A percentile compares a stretch with the other conserved stretches of the same genome.
Conservation (phyloP, 2,797 vertebrate genomes). For the Calcarius lapponicus region DNA sequence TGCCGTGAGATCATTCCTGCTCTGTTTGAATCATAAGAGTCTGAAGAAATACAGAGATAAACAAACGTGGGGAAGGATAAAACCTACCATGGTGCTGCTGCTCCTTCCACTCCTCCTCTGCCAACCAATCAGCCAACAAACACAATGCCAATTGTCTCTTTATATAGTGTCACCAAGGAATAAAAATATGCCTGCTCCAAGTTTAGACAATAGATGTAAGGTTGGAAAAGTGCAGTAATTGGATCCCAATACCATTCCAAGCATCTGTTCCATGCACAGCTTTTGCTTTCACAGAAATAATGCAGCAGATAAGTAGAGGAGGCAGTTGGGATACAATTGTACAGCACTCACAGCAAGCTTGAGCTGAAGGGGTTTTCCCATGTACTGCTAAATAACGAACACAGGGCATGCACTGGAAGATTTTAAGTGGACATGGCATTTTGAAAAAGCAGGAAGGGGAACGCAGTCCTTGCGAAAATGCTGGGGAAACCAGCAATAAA, state of each 20-base stretch:
- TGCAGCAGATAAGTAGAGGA: slow-evolving; percentile 52
- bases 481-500: not conserved
- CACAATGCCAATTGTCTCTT: slow-evolving; percentile 69
- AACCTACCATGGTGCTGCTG: slow-evolving; percentile 72
- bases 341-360: not conserved
- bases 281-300: slow-evolving; percentile 63
- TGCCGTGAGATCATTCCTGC: not conserved
- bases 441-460: not conserved
- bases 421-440: not conserved
- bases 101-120: slow-evolving; percentile 58
- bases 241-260: slow-evolving; percentile 68
- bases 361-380: slow-evolving; percentile 45
- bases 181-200: slow-evolving; percentile 78
- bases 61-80: not conserved
- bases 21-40: not conserved
- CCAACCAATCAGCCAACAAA: slow-evolving; percentile 63
- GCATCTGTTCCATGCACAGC: slow-evolving; percentile 59
- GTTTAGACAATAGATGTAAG: slow-evolving; percentile 83
- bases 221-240: slow-evolving; percentile 71
- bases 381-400: not conserved
- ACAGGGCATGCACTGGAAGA: not conserved
- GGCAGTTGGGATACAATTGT: slow-evolving; percentile 17
- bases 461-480: not conserved
- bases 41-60: not conserved
- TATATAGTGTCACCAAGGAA: slow-evolving; percentile 74